Conservation (phyloP, 1,140 invertebrate genomes). For the Thaumatotibia leucotreta region DNA sequence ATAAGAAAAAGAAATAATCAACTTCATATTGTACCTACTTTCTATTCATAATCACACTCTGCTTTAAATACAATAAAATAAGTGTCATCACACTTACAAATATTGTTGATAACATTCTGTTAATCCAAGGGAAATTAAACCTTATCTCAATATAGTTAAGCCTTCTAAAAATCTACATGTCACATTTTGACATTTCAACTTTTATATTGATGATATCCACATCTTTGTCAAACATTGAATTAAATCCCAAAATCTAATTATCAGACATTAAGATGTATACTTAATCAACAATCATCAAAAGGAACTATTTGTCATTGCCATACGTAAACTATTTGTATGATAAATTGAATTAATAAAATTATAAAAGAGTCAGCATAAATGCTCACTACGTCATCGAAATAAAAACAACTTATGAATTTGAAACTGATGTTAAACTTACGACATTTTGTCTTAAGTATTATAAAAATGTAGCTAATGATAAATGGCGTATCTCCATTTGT, state of each 20-base stretch:
- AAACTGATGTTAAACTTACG: neutral
- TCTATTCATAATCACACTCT: neutral
- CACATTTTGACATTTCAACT: neutral
- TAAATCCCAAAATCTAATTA: neutral
- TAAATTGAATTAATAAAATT: slow-evolving; percentile 51
- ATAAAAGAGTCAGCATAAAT: slow-evolving; percentile 34
- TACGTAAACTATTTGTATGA: slow-evolving; percentile 22
- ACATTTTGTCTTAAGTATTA: neutral
- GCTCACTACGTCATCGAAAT: neutral
- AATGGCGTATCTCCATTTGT: neutral
- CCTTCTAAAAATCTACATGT: neutral
- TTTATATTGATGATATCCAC: neutral
- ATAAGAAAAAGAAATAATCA: neutral
- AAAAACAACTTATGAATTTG: neutral
- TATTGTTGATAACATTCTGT: neutral
- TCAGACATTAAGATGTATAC: neutral
- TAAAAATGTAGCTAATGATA: neutral
- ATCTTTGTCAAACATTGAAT: neutral
- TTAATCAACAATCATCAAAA: slow-evolving; percentile 15
- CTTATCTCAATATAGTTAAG: neutral
- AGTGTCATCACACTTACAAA: neutral
- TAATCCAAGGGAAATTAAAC: neutral
- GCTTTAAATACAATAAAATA: neutral
- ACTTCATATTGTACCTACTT: neutral
- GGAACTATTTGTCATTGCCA: slow-evolving; percentile 17